Percentiles rank a stretch among this genome's conserved stretches.
phyloP scores from a whole-genome alignment of 2,888 invertebrate species.

The Ommatoiulus sabulosus region DNA sequence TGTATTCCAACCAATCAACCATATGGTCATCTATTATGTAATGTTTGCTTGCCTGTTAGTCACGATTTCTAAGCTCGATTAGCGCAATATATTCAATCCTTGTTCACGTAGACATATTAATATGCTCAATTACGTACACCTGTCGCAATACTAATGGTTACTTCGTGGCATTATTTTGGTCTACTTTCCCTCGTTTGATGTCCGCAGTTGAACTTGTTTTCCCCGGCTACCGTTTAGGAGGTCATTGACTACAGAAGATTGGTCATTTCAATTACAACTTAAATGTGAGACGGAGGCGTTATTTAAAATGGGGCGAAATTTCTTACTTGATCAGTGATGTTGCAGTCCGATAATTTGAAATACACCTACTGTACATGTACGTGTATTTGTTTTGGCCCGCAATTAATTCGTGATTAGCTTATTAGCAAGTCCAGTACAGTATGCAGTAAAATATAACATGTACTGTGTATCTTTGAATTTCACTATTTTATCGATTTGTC shows the following conservation, averaged over 20 bases:
- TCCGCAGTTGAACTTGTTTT: conserved; percentile 35
- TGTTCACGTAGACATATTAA: not conserved
- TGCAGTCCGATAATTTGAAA: not conserved
- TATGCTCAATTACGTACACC: not conserved
- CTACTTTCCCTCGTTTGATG: conserved; percentile 4
- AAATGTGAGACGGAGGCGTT: not conserved
- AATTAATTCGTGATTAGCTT: not conserved
- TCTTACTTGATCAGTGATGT: not conserved
- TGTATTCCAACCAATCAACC: not conserved
- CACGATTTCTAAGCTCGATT: not conserved
- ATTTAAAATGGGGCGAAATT: not conserved
- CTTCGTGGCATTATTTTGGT: not conserved
- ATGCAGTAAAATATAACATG: too few relatives aligned
- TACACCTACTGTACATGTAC: too few relatives aligned
- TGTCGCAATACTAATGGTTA: not conserved
- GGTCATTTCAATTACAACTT: not conserved
- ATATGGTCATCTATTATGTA: conserved; percentile 35
- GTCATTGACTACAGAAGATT: not conserved
- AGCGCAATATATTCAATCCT: not conserved
- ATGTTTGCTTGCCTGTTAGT: not conserved
- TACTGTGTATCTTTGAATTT: too few relatives aligned
- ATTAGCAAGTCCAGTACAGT: not conserved
- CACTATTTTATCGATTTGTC: too few relatives aligned
- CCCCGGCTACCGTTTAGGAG: not conserved
- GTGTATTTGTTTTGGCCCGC: not conserved